phyloP scores from a whole-genome alignment of 1,140 invertebrate species.

The Pantala flavescens region DNA sequence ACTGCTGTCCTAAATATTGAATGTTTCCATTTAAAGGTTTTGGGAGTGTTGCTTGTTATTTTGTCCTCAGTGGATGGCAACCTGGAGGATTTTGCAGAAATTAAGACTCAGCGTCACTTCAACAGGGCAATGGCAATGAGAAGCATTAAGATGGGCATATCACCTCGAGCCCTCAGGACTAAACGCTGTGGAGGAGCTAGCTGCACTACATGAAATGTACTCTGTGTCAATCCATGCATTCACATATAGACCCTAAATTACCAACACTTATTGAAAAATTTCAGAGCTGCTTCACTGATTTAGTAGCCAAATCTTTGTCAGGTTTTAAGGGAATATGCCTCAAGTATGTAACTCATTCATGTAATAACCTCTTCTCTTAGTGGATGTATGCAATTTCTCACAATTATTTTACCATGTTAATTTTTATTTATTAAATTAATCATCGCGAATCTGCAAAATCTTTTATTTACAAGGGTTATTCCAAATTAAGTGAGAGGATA shows the following conservation, averaged over 20 bases:
- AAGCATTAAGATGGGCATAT: constrained; percentile 48
- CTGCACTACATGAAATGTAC: background rate
- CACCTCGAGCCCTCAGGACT: constrained; percentile 33
- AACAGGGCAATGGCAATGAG: constrained; percentile 79
- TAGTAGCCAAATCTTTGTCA: background rate
- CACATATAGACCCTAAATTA: background rate
- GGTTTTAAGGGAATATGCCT: background rate
- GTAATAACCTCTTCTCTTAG: background rate
- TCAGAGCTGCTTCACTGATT: background rate
- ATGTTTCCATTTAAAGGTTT: constrained; percentile 41
- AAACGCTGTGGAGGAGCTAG: background rate
- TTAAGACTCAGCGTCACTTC: constrained; percentile 64
- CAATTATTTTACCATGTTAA: background rate
- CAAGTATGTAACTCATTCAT: background rate
- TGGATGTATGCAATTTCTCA: background rate
- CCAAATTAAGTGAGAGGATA: background rate
- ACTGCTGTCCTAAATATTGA: no score
- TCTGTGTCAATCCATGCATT: background rate
- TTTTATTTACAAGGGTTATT: background rate
- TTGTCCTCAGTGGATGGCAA: constrained; percentile 57
- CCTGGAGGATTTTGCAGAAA: constrained; percentile 42
- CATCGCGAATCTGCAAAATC: background rate
- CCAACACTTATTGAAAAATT: background rate
- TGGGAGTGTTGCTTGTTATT: constrained; percentile 69
- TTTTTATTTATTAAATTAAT: background rate